phyloP scores from a whole-genome alignment of 2,797 vertebrate species.

The Arremon brunneinucha region DNA sequence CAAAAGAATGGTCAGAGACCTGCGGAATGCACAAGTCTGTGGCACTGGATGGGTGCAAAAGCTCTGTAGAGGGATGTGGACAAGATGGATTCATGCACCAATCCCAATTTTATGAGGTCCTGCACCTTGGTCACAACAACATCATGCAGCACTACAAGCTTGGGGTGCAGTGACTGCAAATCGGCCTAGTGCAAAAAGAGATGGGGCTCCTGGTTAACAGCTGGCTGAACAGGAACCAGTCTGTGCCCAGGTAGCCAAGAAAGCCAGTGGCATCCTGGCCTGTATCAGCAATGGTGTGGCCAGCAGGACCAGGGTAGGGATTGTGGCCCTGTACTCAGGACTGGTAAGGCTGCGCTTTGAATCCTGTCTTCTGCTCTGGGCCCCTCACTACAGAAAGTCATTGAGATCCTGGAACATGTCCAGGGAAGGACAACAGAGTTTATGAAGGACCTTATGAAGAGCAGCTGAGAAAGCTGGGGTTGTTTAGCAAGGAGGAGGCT shows the following conservation, averaged over 20 bases:
- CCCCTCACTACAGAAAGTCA: neutral
- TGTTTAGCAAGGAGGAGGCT: neutral
- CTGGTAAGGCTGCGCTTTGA: neutral
- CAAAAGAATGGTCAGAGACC: neutral
- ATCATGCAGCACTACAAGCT: accelerated
- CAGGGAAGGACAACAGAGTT: neutral
- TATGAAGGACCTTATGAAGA: neutral
- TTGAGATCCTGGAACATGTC: neutral
- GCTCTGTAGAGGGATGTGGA: neutral
- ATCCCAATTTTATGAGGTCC: neutral
- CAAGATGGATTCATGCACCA: accelerated
- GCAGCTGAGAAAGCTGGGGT: neutral
- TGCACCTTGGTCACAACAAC: neutral
- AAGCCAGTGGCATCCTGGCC: neutral
- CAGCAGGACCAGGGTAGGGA: accelerated
- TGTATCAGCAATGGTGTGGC: neutral
- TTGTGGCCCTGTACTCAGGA: too few species aligned
- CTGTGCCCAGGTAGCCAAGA: neutral
- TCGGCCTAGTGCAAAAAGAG: too few species aligned
- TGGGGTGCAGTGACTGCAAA: neutral
- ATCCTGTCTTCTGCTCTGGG: neutral
- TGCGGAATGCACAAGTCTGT: neutral
- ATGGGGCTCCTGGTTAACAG: neutral
- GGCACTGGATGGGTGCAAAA: too few species aligned
- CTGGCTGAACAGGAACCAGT: neutral